Conservation (phyloP, 2,888 invertebrate genomes). For the Geotrupes spiniger region DNA sequence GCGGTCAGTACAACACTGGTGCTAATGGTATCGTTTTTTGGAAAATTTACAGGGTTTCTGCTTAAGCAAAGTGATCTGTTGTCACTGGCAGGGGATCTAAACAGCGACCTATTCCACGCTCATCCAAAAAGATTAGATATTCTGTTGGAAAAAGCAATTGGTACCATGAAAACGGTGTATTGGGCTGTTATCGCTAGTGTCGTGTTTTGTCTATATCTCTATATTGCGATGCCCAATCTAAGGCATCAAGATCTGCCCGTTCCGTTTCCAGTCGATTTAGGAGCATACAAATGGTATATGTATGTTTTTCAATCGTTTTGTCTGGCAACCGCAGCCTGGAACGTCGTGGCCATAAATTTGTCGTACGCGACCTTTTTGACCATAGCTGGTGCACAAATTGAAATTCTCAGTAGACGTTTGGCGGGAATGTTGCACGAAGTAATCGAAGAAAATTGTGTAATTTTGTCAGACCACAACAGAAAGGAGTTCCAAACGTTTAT, state of each 20-base stretch:
- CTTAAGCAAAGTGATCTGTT: not conserved
- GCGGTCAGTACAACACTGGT: not conserved
- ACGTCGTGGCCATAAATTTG: constrained; percentile 8
- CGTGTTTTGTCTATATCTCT: constrained; percentile 11
- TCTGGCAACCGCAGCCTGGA: constrained; percentile 18
- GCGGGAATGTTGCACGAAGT: too few species aligned
- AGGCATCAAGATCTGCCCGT: constrained; percentile 20
- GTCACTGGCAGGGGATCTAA: constrained; percentile 8
- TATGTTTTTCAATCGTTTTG: constrained; percentile 19
- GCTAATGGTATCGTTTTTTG: not conserved
- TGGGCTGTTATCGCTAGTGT: constrained; percentile 13
- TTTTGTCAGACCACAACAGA: too few species aligned
- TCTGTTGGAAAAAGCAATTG: constrained; percentile 18
- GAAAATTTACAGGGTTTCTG: not conserved
- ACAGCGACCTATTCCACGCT: constrained; percentile 17
- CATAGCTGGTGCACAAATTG: constrained; percentile 17
- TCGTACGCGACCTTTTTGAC: constrained; percentile 16
- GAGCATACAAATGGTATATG: constrained; percentile 15
- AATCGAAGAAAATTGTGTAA: too few species aligned
- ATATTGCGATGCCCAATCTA: constrained; percentile 15
- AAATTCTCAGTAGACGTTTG: constrained; percentile 12
- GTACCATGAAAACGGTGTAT: constrained; percentile 14
- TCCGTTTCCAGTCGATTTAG: constrained; percentile 24
- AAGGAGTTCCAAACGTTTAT: too few species aligned
- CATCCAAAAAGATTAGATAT: constrained; percentile 18